These are phyloP conservation scores for Allygus modestus DNA, from an alignment of 2,888 invertebrate genomes.

Conservation along the genomic window DNA sequence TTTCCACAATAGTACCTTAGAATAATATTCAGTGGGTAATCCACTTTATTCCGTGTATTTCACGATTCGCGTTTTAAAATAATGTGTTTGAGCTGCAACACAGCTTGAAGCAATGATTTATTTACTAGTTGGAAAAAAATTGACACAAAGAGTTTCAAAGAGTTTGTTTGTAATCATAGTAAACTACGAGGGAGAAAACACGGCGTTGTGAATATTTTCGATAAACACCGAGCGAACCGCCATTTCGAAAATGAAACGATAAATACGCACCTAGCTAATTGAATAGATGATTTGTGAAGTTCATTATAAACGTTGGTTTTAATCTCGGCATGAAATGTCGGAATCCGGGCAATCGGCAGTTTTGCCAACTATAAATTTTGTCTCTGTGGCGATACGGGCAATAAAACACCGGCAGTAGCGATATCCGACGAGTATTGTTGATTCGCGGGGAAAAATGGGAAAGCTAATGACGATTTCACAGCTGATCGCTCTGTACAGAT, in stretches of 20 bases:
- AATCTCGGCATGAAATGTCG: conserved; percentile 23
- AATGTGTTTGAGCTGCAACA: too few species aligned
- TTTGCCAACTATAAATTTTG: conserved; percentile 38
- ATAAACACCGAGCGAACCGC: background rate
- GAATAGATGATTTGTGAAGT: conserved; percentile 41
- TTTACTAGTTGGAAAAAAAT: too few species aligned
- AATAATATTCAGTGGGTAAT: too few species aligned
- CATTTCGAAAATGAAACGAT: conserved; percentile 14
- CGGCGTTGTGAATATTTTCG: too few species aligned
- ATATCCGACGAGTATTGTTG: conserved; percentile 17
- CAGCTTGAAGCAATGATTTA: too few species aligned
- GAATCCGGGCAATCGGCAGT: conserved; percentile 13
- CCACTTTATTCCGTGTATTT: too few species aligned
- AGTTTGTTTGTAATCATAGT: too few species aligned
- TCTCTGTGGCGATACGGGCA: conserved; percentile 12
- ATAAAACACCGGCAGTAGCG: background rate
- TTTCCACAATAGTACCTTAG: too few species aligned
- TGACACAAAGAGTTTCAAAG: too few species aligned
- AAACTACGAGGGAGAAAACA: too few species aligned
- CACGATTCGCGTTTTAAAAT: too few species aligned
- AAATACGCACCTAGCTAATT: conserved; percentile 12
- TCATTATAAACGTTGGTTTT: conserved; percentile 29
- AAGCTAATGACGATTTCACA: conserved; percentile 18
- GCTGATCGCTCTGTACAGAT: background rate
- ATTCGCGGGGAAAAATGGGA: conserved; percentile 15